phyloP scores from a whole-genome alignment of 2,797 vertebrate genomes.

The Brachyalestes nurse region DNA sequence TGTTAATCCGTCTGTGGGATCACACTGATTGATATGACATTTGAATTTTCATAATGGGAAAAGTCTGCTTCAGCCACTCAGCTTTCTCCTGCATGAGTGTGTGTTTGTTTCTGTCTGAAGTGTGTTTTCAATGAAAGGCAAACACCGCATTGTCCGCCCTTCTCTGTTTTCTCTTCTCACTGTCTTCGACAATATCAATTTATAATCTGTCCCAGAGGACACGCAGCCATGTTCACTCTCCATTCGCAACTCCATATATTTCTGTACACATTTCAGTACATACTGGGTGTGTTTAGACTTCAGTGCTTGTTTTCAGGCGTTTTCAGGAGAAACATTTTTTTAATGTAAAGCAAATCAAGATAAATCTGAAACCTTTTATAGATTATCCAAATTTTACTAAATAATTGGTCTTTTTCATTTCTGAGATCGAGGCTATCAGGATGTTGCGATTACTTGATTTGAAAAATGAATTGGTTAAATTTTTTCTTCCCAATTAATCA shows the following conservation, averaged over 20 bases:
- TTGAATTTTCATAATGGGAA: slow-evolving; percentile 71
- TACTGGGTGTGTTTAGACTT: background rate
- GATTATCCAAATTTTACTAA: background rate
- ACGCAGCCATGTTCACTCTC: slow-evolving; percentile 53
- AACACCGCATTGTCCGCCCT: slow-evolving; percentile 53
- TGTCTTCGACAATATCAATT: slow-evolving; percentile 66
- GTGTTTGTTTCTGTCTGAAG: slow-evolving; percentile 8
- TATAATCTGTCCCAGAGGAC: slow-evolving; percentile 70
- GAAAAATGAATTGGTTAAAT: too few species aligned
- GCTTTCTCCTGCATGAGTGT: slow-evolving; percentile 30
- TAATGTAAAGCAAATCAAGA: background rate
- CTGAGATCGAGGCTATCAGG: too few species aligned
- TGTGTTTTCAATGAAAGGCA: slow-evolving; percentile 64
- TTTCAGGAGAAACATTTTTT: background rate
- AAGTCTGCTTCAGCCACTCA: slow-evolving; percentile 56
- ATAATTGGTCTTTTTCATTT: too few species aligned
- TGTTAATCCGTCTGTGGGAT: slow-evolving; percentile 67
- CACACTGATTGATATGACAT: slow-evolving; percentile 69
- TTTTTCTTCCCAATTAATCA: too few species aligned
- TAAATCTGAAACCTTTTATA: too few species aligned
- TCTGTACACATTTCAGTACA: slow-evolving; percentile 52
- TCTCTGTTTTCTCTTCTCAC: slow-evolving; percentile 24
- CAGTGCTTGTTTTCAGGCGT: background rate
- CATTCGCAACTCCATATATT: slow-evolving; percentile 28
- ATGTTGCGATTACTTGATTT: too few species aligned